Evolutionary conservation across 2,888 invertebrate species (phyloP).

Genomic region (Caradrina clavipalpis): DNA sequence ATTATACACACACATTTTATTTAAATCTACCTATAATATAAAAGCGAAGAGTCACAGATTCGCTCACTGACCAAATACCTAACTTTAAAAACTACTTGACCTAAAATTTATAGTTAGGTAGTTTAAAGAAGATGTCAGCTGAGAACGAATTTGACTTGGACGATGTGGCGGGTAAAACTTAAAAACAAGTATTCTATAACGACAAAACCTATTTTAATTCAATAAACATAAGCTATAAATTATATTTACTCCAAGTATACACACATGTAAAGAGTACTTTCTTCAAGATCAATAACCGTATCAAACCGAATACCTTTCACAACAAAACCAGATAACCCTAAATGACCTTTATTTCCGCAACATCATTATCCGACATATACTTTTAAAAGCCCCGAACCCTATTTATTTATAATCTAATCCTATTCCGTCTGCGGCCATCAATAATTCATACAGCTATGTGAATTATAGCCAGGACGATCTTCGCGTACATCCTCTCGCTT

Average conservation of each 20-base stretch:
- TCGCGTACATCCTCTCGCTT: slow-evolving; percentile 77
- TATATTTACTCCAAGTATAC: not conserved
- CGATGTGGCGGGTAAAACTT: no score
- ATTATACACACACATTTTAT: no score
- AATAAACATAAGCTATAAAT: not conserved
- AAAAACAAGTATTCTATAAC: no score
- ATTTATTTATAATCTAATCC: slow-evolving; percentile 68
- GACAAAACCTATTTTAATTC: no score
- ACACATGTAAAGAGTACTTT: not conserved
- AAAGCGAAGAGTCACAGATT: no score
- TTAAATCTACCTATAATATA: no score
- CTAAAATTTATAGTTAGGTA: no score
- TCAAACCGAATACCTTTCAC: not conserved
- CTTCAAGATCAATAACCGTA: not conserved
- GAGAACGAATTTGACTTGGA: no score
- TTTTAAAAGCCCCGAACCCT: slow-evolving; percentile 55
- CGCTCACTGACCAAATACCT: no score
- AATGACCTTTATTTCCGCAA: slow-evolving; percentile 36
- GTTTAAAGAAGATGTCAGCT: no score
- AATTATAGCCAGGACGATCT: slow-evolving; percentile 81
- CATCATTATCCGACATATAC: slow-evolving; percentile 34
- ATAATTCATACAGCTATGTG: slow-evolving; percentile 82
- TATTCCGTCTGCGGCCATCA: slow-evolving; percentile 73
- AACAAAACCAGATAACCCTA: slow-evolving; percentile 10
- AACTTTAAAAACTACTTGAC: no score